A percentile compares a stretch with the other conserved stretches of the same genome.
Evolutionary conservation across 2,797 vertebrate species (phyloP).

Genomic region (Onychomys torridus): DNA sequence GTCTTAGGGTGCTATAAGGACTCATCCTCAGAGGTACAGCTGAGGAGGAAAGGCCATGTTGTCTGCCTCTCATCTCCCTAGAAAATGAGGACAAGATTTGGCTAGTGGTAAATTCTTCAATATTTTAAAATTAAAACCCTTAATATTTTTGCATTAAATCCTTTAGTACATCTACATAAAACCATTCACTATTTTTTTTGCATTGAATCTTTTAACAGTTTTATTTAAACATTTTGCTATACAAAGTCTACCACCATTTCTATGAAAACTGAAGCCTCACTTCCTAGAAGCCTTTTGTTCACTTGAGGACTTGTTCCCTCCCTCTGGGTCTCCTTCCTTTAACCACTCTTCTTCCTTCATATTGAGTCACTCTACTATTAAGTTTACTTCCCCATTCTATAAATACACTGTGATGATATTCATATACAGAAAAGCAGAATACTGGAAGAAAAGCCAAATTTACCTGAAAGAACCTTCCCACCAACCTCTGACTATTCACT

Average conservation of each 20-base stretch:
- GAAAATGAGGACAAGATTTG: background rate
- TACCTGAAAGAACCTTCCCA: background rate
- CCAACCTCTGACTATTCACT: background rate
- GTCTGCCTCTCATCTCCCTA: background rate
- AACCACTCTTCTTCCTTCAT: background rate
- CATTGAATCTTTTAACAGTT: background rate
- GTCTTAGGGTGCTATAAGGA: background rate
- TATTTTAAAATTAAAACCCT: slow-evolving; percentile 39
- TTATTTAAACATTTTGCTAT: slow-evolving; percentile 33
- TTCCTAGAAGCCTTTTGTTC: background rate
- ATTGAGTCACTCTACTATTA: background rate
- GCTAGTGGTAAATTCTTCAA: background rate
- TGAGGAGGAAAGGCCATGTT: background rate
- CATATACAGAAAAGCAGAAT: background rate
- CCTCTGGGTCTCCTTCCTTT: background rate
- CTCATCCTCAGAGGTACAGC: background rate
- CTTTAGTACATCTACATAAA: background rate
- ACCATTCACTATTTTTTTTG: background rate
- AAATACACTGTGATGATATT: background rate
- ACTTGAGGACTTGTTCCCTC: background rate
- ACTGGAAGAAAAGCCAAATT: background rate
- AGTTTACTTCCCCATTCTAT: background rate
- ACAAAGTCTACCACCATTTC: background rate
- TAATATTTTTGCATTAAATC: background rate
- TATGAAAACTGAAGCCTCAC: background rate